A percentile compares a stretch with the other conserved stretches of the same genome.
Evolutionary conservation across 2,113 vertebrate species (phyloP).

Genomic region (Corydoras maculifer): DNA sequence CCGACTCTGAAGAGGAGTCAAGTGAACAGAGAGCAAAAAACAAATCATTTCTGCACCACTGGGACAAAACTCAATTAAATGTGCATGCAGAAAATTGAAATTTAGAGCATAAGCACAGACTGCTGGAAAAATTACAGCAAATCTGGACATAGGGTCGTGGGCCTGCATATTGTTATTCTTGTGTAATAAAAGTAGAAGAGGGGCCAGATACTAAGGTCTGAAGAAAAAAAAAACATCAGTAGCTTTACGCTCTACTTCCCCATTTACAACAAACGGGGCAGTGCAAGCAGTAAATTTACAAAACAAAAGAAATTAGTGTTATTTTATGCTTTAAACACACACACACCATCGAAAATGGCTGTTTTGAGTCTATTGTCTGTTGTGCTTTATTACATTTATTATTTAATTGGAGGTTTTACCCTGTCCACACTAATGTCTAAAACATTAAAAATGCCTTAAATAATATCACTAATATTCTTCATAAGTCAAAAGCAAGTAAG

Average conservation of each 20-base stretch:
- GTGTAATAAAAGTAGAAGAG: slow-evolving; percentile 71
- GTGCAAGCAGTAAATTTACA: slow-evolving; percentile 58
- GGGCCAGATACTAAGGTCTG: slow-evolving; percentile 64
- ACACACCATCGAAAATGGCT: too few species aligned
- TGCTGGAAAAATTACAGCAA: slow-evolving; percentile 68
- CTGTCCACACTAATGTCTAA: too few species aligned
- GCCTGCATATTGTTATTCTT: slow-evolving; percentile 77
- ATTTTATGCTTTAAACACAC: slow-evolving; percentile 19
- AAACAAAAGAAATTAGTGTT: slow-evolving; percentile 56
- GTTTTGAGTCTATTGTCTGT: too few species aligned
- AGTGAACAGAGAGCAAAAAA: slow-evolving; percentile 81
- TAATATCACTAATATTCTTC: too few species aligned
- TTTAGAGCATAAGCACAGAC: slow-evolving; percentile 69
- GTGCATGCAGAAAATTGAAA: slow-evolving; percentile 80
- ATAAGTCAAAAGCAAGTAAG: too few species aligned
- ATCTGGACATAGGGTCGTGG: slow-evolving; percentile 64
- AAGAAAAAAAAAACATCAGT: slow-evolving; percentile 64
- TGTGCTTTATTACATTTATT: too few species aligned
- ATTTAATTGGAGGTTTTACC: too few species aligned
- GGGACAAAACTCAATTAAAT: slow-evolving; percentile 81
- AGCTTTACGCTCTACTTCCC: slow-evolving; percentile 65
- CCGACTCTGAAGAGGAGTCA: slow-evolving; percentile 80
- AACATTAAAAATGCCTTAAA: too few species aligned
- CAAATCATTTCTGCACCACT: slow-evolving; percentile 82
- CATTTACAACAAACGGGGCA: slow-evolving; percentile 34